These are phyloP conservation scores for Chunga burmeisteri DNA, from an alignment of 2,113 vertebrate genomes.

Conservation along the genomic window DNA sequence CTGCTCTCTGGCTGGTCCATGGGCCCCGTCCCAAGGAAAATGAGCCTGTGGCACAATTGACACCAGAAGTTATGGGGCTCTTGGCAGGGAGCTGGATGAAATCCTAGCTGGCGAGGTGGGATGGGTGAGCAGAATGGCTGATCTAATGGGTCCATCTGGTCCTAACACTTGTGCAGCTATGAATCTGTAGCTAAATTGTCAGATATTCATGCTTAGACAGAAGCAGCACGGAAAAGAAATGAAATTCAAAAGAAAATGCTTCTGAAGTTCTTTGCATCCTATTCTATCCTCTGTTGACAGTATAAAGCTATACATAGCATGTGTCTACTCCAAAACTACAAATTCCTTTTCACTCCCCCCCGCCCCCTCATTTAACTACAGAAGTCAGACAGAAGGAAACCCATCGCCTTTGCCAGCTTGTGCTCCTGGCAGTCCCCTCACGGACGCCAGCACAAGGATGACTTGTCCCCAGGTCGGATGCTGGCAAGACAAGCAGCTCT, in stretches of 20 bases:
- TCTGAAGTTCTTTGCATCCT: not conserved
- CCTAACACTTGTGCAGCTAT: not conserved
- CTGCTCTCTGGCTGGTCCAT: not conserved
- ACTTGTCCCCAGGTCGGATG: not conserved
- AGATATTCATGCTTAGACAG: not conserved
- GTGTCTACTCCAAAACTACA: not conserved
- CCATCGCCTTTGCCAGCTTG: not conserved
- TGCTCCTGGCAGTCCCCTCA: not conserved
- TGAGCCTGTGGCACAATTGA: not conserved
- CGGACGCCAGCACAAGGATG: not conserved
- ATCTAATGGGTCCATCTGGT: conserved; percentile 39
- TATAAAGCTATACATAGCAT: not conserved
- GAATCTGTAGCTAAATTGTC: not conserved
- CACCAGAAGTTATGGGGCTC: not conserved
- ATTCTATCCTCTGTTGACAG: not conserved
- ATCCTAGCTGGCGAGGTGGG: not conserved
- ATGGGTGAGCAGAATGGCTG: not conserved
- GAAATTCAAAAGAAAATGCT: not conserved
- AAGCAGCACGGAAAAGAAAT: not conserved
- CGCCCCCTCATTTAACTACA: not conserved
- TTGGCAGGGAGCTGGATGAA: not conserved
- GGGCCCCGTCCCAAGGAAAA: not conserved
- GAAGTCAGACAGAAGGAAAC: not conserved
- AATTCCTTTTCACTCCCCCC: not conserved
- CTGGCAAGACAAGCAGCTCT: not conserved